phyloP scores from a whole-genome alignment of 2,113 vertebrate species.

The Lasiurus cinereus region DNA sequence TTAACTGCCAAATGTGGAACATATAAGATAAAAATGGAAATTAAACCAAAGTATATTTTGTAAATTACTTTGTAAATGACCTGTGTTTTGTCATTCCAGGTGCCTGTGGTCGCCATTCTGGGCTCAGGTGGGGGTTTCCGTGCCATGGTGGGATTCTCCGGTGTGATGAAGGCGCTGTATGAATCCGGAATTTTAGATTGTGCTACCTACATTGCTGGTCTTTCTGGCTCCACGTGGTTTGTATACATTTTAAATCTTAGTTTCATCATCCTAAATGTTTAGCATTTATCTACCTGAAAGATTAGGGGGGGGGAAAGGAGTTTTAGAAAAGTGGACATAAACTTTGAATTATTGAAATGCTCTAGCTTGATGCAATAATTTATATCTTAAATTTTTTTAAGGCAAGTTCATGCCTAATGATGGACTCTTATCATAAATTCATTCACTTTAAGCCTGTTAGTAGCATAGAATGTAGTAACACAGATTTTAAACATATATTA shows the following conservation, averaged over 20 bases:
- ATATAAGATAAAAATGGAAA: not conserved
- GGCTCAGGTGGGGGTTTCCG: conserved; percentile 98
- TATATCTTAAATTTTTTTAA: conserved; percentile 12
- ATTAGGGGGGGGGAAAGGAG: too few species aligned
- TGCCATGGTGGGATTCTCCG: conserved; percentile 97
- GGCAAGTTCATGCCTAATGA: not conserved
- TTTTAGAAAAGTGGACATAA: conserved; percentile 18
- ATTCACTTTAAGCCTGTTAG: not conserved
- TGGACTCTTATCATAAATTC: not conserved
- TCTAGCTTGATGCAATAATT: not conserved
- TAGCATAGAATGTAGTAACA: conserved; percentile 26
- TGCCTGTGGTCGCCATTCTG: conserved; percentile 95
- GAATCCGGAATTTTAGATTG: conserved; percentile 97
- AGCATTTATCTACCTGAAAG: conserved; percentile 3
- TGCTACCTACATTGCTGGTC: conserved; percentile 95
- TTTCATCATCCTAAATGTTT: not conserved
- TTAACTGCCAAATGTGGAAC: not conserved
- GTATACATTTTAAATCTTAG: conserved; percentile 68
- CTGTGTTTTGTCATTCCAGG: conserved; percentile 86
- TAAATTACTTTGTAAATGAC: not conserved
- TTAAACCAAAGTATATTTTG: not conserved
- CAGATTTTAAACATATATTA: conserved; percentile 17
- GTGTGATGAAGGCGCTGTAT: conserved; percentile 97
- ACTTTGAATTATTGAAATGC: not conserved
- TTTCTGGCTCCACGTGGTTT: conserved; percentile 98